Evolutionary conservation across 2,888 invertebrate species (phyloP).

Genomic region (Drosophila merina): DNA sequence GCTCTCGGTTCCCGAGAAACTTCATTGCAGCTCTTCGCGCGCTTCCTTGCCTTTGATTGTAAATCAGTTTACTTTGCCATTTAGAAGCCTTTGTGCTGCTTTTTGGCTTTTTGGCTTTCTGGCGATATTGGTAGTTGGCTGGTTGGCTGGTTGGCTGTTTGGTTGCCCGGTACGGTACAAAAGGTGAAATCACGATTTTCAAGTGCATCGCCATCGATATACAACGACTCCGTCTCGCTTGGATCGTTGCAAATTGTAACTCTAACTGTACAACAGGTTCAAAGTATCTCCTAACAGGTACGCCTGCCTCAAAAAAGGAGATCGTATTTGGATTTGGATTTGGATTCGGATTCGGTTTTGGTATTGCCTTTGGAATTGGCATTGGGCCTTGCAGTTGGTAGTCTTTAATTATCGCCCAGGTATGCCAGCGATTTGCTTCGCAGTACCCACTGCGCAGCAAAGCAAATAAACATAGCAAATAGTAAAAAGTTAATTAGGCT

Average conservation of each 20-base stretch:
- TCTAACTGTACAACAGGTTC: conserved; percentile 82
- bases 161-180: conserved; percentile 53
- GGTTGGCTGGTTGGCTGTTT: conserved; percentile 44
- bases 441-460: conserved; percentile 25
- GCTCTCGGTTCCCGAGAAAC: conserved; percentile 34
- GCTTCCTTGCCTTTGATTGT: conserved; percentile 79
- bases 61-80: conserved; percentile 80
- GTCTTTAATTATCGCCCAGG: conserved; percentile 72
- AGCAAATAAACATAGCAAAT: conserved; percentile 68
- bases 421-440: conserved; percentile 69
- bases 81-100: conserved; percentile 73
- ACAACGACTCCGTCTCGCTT: conserved; percentile 51
- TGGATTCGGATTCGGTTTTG: conserved; percentile 8
- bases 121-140: conserved; percentile 22
- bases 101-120: conserved; percentile 37
- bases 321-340: conserved; percentile 16
- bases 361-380: neutral
- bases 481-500: conserved; percentile 73
- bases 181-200: conserved; percentile 80
- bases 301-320: conserved; percentile 62
- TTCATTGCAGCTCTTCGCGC: conserved; percentile 75
- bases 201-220: conserved; percentile 79
- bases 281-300: conserved; percentile 79
- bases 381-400: conserved; percentile 20
- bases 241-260: conserved; percentile 76